Evolutionary conservation across 1,140 invertebrate species (phyloP), one percentile per base, ranked within the genome.

Genomic region (Drosophila setifemur): DNA sequence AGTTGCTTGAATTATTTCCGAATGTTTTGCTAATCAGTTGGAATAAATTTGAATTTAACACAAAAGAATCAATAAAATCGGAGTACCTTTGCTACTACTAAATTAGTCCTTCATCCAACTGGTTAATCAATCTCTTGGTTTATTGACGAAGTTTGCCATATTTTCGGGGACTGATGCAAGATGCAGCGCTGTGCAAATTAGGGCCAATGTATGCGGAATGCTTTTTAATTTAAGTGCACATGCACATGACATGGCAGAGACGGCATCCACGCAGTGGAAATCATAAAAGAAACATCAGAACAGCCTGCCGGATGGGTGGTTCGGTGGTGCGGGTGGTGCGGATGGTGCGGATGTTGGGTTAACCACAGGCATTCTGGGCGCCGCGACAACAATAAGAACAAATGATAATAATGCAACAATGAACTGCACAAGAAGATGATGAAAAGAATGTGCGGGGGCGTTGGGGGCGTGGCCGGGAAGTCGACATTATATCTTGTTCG

Each of bases 371-470:
- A 64, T 79, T 79, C 54, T 73, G 61, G 19, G 28, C 29, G 8
- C 25, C 33, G 49, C 55, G 45, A 50, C 68, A 73, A 53, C 57
- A 67, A 53, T 63, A 63, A 49, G 48, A 77, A 72, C 68, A 72
- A 52, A 70, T 75, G 73, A 75, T 76, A 76, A 76, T 76, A 68
- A 68, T 82, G 63, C 50, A 85, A 71, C 53, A 66, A 85, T 73
- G 64, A 83, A 48, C 49, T 43, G 57, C 48, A 28, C 49, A 55
- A 72, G 73, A 64, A 71, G 37, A 66, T 66, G 53, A 58, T 74
- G 64, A 85, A 78, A 79, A 50, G 54, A 61, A 63, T 33, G 40
- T 21, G 35, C 42, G 48, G 63, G 68, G 43, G 54, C 60, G 19
- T 35, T 21, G 35, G 47, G 48, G 63, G 68, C 52, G 54, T 71